Evolutionary conservation across 1,140 invertebrate genomes (phyloP), one percentile per base, ranked within the genome.

Genomic region (Drosophila grimshawi): DNA sequence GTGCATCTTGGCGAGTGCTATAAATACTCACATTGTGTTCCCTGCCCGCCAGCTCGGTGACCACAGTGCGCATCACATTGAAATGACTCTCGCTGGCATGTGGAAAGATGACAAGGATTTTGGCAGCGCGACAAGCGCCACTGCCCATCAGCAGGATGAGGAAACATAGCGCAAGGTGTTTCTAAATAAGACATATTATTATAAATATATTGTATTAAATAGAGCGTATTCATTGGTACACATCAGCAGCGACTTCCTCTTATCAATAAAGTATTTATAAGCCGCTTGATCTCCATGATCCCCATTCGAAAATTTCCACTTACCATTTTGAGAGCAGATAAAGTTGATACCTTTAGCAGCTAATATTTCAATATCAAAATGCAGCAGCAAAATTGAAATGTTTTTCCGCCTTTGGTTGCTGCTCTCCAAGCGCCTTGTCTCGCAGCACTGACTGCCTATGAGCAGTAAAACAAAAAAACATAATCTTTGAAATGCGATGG

Each of bases 51-150:
- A 93, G 64, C 68, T 92, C 92, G 5, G 80, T 63, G 53, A 93
- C 91, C 61, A 93, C 53, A 2, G 91, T 86, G 27, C 81, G 70
- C 76, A 92, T 88, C 5, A 92, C 80, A 5, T 79, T 76, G 75
- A 92, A 92, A 73, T 93, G 92, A 74, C 92, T 90, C 72, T 92
- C 92, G 52, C 80, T 89, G 35, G 91, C 82, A 61, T 90, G 82
- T 19, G 92, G 86, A 63, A 93, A 91, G 2, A 92, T 65, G 0
- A 82, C 80, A 0, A 93, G 70, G 67, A 93, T 90, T 41, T 92
- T 91, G 6, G 91, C 80, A n/a, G 61, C 65, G 10, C 64, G 32
- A 1, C 11, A 11, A 32, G 56, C 46, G 55, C 10, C 32, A 7
- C 5, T 29, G 5, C 33, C 33, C 8, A 72, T 19, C 3, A 71